Percentiles rank a stretch among this genome's conserved stretches.
Conservation (phyloP, 2,888 invertebrate species). For the Platypus cylindrus region DNA sequence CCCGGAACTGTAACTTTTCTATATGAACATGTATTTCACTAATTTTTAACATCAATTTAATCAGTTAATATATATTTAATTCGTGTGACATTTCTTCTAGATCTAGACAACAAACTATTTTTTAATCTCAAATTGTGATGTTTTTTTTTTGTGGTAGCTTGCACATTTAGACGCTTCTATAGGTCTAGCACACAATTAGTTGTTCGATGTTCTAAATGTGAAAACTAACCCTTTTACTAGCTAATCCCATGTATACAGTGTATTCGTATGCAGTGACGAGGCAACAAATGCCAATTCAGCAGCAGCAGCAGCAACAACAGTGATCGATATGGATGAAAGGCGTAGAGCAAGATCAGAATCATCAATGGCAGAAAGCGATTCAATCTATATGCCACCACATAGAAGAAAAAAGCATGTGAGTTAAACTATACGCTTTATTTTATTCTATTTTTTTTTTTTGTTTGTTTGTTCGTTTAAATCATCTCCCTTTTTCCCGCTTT, state of each 20-base stretch:
- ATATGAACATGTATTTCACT: too few species aligned
- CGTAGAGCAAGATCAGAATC: slow-evolving; percentile 67
- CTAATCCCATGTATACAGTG: slow-evolving; percentile 24
- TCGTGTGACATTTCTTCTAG: too few species aligned
- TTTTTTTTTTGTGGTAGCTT: slow-evolving; percentile 13
- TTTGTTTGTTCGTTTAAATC: too few species aligned
- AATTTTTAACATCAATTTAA: too few species aligned
- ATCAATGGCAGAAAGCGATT: slow-evolving; percentile 56
- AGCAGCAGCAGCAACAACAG: slow-evolving; percentile 46
- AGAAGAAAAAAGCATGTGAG: slow-evolving; percentile 36
- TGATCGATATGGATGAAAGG: slow-evolving; percentile 52
- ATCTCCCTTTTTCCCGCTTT: too few species aligned
- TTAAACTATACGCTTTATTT: slow-evolving; percentile 7
- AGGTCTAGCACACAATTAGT: slow-evolving; percentile 12
- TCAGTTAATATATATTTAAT: too few species aligned
- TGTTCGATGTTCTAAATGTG: slow-evolving; percentile 23
- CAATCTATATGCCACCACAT: slow-evolving; percentile 43
- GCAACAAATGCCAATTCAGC: slow-evolving; percentile 47
- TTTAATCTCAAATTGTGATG: too few species aligned
- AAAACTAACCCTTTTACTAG: slow-evolving; percentile 16
- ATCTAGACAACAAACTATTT: too few species aligned
- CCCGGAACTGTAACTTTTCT: too few species aligned
- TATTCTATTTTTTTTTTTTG: too few species aligned
- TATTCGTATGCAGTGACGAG: slow-evolving; percentile 59
- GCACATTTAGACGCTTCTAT: slow-evolving; percentile 15